Conservation (phyloP, 1,140 invertebrate species). For the Drosophila albomicans region DNA sequence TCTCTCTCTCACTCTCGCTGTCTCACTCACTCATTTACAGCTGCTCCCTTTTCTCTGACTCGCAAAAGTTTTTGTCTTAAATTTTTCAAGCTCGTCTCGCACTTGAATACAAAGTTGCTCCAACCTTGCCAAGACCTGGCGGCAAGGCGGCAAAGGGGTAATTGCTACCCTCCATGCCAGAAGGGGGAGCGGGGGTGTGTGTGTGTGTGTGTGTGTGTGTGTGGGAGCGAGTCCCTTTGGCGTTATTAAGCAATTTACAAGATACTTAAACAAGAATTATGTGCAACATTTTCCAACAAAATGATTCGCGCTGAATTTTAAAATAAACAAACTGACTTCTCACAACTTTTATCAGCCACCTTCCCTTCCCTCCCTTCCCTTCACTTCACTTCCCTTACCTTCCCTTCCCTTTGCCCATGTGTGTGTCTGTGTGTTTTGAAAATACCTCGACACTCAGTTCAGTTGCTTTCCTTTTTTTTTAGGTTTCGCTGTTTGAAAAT, state of each 20-base stretch:
- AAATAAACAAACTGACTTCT: constrained; percentile 82
- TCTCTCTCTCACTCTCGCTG: neutral
- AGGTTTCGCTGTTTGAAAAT: constrained; percentile 41
- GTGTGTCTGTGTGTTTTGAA: constrained; percentile 5
- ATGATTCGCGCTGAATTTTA: constrained; percentile 82
- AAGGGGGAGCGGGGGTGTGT: neutral
- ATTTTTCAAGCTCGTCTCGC: constrained; percentile 70
- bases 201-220: constrained; percentile 37
- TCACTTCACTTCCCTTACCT: neutral
- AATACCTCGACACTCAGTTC: constrained; percentile 27
- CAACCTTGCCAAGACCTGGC: constrained; percentile 24
- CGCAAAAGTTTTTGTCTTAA: constrained; percentile 68
- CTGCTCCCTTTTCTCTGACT: constrained; percentile 51
- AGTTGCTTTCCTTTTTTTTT: neutral
- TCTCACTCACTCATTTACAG: constrained; percentile 74
- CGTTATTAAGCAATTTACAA: constrained; percentile 84
- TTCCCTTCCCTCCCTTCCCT: neutral
- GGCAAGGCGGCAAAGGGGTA: constrained; percentile 9
- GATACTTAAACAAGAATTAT: constrained; percentile 84
- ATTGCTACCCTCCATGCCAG: neutral
- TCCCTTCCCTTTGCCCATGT: neutral
- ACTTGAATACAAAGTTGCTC: constrained; percentile 76
- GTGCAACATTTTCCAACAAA: constrained; percentile 83
- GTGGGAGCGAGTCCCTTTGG: constrained; percentile 68
- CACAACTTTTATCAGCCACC: constrained; percentile 50